A percentile compares a stretch with the other conserved stretches of the same genome.
These are phyloP conservation scores for Cnemophilus loriae DNA, from an alignment of 2,113 vertebrate species.

Conservation along the genomic window DNA sequence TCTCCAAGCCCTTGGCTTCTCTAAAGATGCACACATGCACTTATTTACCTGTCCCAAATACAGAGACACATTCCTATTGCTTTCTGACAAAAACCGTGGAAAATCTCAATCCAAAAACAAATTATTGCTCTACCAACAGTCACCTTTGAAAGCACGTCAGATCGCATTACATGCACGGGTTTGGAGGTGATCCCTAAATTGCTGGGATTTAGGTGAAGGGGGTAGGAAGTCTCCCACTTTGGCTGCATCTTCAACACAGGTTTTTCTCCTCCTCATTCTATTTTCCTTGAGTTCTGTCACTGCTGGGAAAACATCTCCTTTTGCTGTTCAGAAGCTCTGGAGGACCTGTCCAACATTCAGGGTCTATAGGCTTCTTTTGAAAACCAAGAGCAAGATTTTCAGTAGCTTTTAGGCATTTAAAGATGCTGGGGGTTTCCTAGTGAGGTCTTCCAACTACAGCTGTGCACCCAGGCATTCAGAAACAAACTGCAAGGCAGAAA, in stretches of 20 bases:
- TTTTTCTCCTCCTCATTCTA: not conserved
- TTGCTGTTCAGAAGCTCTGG: not conserved
- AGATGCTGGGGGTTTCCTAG: not conserved
- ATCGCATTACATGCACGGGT: not conserved
- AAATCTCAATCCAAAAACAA: not conserved
- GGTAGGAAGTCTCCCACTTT: not conserved
- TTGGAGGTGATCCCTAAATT: not conserved
- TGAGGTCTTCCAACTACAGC: not conserved
- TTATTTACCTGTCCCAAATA: not conserved
- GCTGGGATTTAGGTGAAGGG: not conserved
- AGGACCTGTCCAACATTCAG: not conserved
- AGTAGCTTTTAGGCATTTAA: not conserved
- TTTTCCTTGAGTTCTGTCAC: not conserved
- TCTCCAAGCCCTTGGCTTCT: not conserved
- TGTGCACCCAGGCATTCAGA: not conserved
- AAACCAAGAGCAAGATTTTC: not conserved
- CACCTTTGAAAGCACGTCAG: not conserved
- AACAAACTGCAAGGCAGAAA: not conserved
- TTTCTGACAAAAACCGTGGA: not conserved
- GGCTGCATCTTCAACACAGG: not conserved
- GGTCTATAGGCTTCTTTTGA: not conserved
- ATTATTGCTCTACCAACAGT: not conserved
- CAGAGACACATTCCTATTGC: not conserved
- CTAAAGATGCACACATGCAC: not conserved
- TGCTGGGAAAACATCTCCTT: not conserved